A percentile compares a stretch with the other conserved stretches of the same genome.
These are phyloP conservation scores for Samia ricini DNA, from an alignment of 1,140 invertebrate genomes.

Conservation along the genomic window DNA sequence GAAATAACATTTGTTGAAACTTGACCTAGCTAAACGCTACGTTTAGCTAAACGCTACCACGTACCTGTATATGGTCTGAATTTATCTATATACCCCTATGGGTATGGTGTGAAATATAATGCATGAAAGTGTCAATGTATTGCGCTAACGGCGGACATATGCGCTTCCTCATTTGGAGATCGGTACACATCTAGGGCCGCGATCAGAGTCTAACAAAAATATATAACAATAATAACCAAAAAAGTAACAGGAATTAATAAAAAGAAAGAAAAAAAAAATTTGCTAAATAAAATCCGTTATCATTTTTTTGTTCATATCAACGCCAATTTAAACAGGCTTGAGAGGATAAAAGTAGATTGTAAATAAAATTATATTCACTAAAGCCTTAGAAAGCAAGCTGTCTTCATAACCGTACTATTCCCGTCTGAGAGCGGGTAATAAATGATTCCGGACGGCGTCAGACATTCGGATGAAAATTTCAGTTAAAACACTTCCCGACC, in stretches of 20 bases:
- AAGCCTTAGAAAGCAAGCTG: background rate
- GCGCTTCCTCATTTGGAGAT: too few relatives aligned
- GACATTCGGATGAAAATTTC: background rate
- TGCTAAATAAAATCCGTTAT: background rate
- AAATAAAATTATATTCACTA: conserved; percentile 1
- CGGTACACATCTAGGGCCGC: too few relatives aligned
- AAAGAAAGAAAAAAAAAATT: background rate
- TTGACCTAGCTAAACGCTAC: too few relatives aligned
- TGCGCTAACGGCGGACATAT: too few relatives aligned
- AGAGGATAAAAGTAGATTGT: background rate
- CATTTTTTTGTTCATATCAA: background rate
- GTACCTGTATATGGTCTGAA: too few relatives aligned
- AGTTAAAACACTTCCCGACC: conserved; percentile 1
- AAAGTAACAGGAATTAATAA: background rate
- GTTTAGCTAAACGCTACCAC: too few relatives aligned
- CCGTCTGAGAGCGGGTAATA: background rate
- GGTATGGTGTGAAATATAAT: too few relatives aligned
- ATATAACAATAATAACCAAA: too few relatives aligned
- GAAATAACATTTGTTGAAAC: too few relatives aligned
- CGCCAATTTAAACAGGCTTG: background rate
- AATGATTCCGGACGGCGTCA: background rate
- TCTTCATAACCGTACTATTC: conserved; percentile 1
- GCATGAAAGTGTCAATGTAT: too few relatives aligned
- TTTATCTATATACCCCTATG: too few relatives aligned
- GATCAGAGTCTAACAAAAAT: too few relatives aligned